A percentile compares a stretch with the other conserved stretches of the same genome.
Evolutionary conservation across 2,888 invertebrate genomes (phyloP).

Genomic region (Rotaria socialis): DNA sequence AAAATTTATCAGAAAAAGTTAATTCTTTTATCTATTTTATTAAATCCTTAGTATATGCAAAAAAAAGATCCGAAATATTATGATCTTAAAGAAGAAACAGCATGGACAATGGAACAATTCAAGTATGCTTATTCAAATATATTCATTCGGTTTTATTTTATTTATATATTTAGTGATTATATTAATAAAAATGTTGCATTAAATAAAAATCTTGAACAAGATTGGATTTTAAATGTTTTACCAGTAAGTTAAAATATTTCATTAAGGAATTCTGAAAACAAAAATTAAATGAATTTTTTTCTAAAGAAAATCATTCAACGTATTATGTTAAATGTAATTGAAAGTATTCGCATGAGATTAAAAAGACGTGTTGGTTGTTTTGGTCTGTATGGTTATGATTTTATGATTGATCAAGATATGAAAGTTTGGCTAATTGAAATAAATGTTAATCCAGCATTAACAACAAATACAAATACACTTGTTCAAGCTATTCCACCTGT

Average conservation of each 20-base stretch:
- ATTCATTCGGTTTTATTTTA: too few species aligned
- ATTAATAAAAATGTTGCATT: conserved; percentile 53
- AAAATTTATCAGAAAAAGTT: too few species aligned
- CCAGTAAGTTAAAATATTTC: conserved; percentile 36
- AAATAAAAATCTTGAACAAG: conserved; percentile 52
- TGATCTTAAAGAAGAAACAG: conserved; percentile 56
- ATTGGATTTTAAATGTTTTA: conserved; percentile 52
- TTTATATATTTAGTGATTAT: conserved; percentile 49
- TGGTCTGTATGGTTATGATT: conserved; percentile 59
- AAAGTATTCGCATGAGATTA: conserved; percentile 57
- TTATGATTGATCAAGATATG: conserved; percentile 58
- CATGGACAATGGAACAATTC: conserved; percentile 59
- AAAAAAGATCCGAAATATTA: conserved; percentile 58
- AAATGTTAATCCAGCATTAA: conserved; percentile 58
- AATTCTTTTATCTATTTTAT: not conserved
- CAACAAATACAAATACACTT: conserved; percentile 56
- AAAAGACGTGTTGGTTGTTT: conserved; percentile 56
- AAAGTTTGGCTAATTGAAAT: conserved; percentile 59
- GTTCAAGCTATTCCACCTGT: conserved; percentile 56
- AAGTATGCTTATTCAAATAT: conserved; percentile 48
- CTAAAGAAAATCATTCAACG: conserved; percentile 57
- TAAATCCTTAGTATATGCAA: conserved; percentile 56
- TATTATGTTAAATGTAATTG: conserved; percentile 58
- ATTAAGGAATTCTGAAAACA: too few species aligned
- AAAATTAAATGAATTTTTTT: not conserved